Evolutionary conservation across 2,888 invertebrate genomes (phyloP).

Genomic region (Phortica okadai): DNA sequence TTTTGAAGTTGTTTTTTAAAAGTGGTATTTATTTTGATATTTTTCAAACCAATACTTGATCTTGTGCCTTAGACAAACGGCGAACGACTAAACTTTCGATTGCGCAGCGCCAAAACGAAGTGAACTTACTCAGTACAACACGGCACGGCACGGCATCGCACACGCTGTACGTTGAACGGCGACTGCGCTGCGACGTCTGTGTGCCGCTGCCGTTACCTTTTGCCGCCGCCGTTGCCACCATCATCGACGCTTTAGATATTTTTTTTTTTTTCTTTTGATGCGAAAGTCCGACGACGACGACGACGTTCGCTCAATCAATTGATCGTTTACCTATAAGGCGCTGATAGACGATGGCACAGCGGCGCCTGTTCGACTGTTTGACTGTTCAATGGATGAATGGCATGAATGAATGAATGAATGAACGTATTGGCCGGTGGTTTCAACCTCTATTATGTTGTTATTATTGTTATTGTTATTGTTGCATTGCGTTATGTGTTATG

Average conservation of each 20-base stretch:
- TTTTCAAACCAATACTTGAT: slow-evolving; percentile 50
- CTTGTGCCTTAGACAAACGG: slow-evolving; percentile 59
- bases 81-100: slow-evolving; percentile 66
- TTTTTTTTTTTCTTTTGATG: no score
- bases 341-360: not conserved
- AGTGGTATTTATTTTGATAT: slow-evolving; percentile 53
- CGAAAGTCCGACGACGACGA: no score
- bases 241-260: not conserved
- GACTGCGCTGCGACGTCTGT: not conserved
- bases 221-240: not conserved
- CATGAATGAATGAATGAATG: not conserved
- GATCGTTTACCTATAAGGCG: not conserved
- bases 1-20: slow-evolving; percentile 34
- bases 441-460: not conserved
- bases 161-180: not conserved
- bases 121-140: not conserved
- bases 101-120: slow-evolving; percentile 49
- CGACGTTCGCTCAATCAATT: not conserved
- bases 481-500: no score
- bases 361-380: not conserved
- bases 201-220: slow-evolving; percentile 27
- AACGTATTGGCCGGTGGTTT: not conserved
- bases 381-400: not conserved
- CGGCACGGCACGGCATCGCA: not conserved
- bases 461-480: not conserved